Evolutionary conservation across 2,888 invertebrate genomes (phyloP).

Genomic region (Drosophila yooni): DNA sequence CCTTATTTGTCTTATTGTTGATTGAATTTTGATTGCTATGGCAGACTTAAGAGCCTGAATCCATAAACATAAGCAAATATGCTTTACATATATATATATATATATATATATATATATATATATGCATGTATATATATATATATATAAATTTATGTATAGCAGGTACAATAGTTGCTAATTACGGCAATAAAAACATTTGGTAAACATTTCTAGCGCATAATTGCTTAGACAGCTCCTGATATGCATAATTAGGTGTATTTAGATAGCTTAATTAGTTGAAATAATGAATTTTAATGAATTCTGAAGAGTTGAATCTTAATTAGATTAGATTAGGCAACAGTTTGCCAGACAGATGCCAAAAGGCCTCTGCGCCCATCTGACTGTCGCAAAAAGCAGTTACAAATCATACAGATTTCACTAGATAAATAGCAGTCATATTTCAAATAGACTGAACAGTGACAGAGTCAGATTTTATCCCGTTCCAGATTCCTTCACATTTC

Average conservation of each 20-base stretch:
- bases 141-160: slow-evolving; percentile 3
- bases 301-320: slow-evolving; percentile 1
- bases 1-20: slow-evolving; percentile 22
- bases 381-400: slow-evolving; percentile 15
- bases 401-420: slow-evolving; percentile 35
- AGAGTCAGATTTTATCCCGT: slow-evolving; percentile 14
- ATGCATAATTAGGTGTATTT: slow-evolving; percentile 19
- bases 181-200: slow-evolving; percentile 26
- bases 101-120: not conserved
- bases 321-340: slow-evolving; percentile 36
- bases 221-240: slow-evolving; percentile 38
- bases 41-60: slow-evolving; percentile 39
- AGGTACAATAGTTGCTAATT: slow-evolving; percentile 63
- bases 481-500: slow-evolving; percentile 17
- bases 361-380: slow-evolving; percentile 2
- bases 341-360: slow-evolving; percentile 52
- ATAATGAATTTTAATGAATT: slow-evolving; percentile 18
- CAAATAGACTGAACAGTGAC: not conserved
- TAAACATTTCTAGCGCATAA: slow-evolving; percentile 22
- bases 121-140: not conserved
- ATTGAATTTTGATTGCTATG: slow-evolving; percentile 58
- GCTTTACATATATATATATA: slow-evolving; percentile 44
- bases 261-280: slow-evolving; percentile 21
- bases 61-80: slow-evolving; percentile 51
- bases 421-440: slow-evolving; percentile 50